Conservation (phyloP, 1,140 invertebrate genomes). For the Drosophila virilis region DNA sequence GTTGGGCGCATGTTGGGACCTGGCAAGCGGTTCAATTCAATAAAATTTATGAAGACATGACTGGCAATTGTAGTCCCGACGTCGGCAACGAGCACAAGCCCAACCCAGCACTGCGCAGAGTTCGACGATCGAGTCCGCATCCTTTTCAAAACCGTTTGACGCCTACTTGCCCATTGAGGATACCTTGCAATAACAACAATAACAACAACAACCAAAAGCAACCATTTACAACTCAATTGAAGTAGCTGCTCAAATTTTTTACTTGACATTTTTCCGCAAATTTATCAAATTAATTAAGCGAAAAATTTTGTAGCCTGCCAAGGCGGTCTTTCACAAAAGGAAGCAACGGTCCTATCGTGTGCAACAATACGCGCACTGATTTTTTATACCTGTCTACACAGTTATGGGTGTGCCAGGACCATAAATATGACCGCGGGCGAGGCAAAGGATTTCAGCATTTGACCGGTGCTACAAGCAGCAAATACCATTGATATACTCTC, state of each 20-base stretch:
- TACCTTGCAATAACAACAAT: slow-evolving; percentile 16
- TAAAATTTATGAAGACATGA: slow-evolving; percentile 83
- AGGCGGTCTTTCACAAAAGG: slow-evolving; percentile 62
- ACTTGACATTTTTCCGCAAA: slow-evolving; percentile 62
- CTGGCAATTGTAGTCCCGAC: slow-evolving; percentile 76
- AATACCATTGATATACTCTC: slow-evolving; percentile 55
- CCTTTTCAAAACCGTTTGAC: slow-evolving; percentile 58
- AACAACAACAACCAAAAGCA: slow-evolving; percentile 6
- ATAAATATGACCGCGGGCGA: slow-evolving; percentile 45
- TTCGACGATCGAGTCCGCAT: slow-evolving; percentile 47
- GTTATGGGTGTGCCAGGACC: slow-evolving; percentile 57
- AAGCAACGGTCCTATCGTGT: slow-evolving; percentile 23
- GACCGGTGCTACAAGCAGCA: background rate
- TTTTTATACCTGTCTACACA: slow-evolving; percentile 41
- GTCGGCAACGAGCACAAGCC: slow-evolving; percentile 27
- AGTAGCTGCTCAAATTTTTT: slow-evolving; percentile 33
- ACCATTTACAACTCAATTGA: slow-evolving; percentile 74
- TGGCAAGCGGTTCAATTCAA: slow-evolving; percentile 65
- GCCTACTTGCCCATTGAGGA: slow-evolving; percentile 64
- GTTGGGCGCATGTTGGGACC: slow-evolving; percentile 71
- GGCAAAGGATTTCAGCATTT: slow-evolving; percentile 36
- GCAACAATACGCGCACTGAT: slow-evolving; percentile 50
- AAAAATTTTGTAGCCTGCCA: slow-evolving; percentile 63
- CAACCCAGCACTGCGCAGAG: slow-evolving; percentile 9
- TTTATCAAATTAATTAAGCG: slow-evolving; percentile 81